phyloP scores from a whole-genome alignment of 2,797 vertebrate genomes.

The Trachops cirrhosus region DNA sequence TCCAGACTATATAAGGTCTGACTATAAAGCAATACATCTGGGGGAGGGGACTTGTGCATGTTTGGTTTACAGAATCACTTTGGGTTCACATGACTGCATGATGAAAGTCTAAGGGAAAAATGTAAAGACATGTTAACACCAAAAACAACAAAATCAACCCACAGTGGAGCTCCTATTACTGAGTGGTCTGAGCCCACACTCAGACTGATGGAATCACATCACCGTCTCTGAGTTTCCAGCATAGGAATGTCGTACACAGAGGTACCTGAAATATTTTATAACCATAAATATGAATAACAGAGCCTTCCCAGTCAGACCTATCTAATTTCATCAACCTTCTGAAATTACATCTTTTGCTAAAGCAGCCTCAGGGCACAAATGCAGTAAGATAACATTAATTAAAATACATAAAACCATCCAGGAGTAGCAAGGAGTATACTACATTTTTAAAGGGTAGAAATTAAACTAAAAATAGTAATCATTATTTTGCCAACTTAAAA shows the following conservation, averaged over 20 bases:
- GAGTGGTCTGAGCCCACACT: neutral
- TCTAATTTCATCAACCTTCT: constrained; percentile 65
- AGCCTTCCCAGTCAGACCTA: constrained; percentile 48
- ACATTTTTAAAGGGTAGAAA: constrained; percentile 55
- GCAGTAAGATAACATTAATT: constrained; percentile 71
- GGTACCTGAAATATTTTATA: constrained; percentile 59
- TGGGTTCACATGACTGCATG: neutral
- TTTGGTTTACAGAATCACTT: neutral
- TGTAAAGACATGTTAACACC: neutral
- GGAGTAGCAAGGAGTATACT: constrained; percentile 26
- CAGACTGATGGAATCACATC: constrained; percentile 7
- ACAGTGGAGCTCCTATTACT: neutral
- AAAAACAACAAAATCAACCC: constrained; percentile 13
- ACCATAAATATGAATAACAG: constrained; percentile 60
- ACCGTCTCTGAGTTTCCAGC: neutral
- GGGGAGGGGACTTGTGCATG: neutral
- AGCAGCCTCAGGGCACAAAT: constrained; percentile 49
- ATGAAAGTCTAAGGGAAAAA: constrained; percentile 36
- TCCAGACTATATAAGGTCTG: neutral
- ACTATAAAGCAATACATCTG: neutral
- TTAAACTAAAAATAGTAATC: constrained; percentile 68
- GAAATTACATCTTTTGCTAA: constrained; percentile 64
- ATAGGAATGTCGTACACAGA: neutral
- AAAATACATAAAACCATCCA: constrained; percentile 72
- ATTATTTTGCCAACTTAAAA: constrained; percentile 56